Base-by-base conservation (phyloP, 2,797 vertebrate species). In the Eidolon dupreanum region DNA sequence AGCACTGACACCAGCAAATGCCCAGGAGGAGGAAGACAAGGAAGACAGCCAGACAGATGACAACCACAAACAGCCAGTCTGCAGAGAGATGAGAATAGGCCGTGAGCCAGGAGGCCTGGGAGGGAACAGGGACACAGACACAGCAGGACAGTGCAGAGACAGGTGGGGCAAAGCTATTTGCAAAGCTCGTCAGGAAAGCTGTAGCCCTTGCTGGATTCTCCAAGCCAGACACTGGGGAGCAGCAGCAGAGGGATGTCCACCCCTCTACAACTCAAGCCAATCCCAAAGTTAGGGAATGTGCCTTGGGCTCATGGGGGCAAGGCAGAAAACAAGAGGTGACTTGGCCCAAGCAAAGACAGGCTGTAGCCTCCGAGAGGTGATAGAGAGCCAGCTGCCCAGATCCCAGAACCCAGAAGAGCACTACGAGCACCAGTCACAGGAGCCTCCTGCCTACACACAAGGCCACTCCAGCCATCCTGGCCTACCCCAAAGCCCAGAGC, bases 1-100 rank as follows among this genome's bases (percentile, higher is more conserved):
- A 99, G 95, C 99, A 99, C 98, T 99, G 99, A 71, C 99, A 99
- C 99, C 99, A 99, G 97, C 99, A 99, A 98, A 99, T 99, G 65
- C 99, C 99, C 28, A 99, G 98, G 65, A 99, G 97, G 36, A 99
- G 95, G 88, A 99, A 87, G 88, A 99, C 46, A 51, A 99, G 94
- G 36, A 99, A 91, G 93, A 98, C 98, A 0, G 99, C 99, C 19
- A 99, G 36, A 12, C 99, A 98, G 87, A 99, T 99, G 96, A 99
- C 88, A 0, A 99, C 97, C 38, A 99, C 99, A 63, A 99, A 98
- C 59, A 99, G 98, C 99, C 99, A 99, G 97, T 99, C 99, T 99
- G 98, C 2, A 74, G 96, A 85, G 92, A 92, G 61, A 94, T 0
- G 13, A 55, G 90, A 63, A 15, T 10, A 5, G 75, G 59, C 81